phyloP scores from a whole-genome alignment of 2,888 invertebrate genomes.

The Listrodromus nycthemerus region DNA sequence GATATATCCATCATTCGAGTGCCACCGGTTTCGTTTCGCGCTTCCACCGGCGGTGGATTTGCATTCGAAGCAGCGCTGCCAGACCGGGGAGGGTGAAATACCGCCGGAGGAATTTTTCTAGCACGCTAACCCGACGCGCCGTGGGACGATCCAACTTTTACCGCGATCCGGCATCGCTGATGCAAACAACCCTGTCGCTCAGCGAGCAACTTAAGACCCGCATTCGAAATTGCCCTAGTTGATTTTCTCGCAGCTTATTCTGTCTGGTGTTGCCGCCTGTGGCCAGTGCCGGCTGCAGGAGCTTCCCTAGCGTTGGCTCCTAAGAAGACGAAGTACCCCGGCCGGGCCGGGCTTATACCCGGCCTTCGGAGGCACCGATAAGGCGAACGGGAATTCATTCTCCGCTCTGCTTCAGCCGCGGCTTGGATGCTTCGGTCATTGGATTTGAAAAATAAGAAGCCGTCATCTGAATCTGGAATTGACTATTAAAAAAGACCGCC shows the following conservation, averaged over 20 bases:
- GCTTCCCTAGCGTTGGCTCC: conserved; percentile 36
- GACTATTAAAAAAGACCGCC: too few species aligned
- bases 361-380: background rate
- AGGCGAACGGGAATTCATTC: conserved; percentile 37
- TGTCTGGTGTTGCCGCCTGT: conserved; percentile 36
- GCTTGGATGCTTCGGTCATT: conserved; percentile 1
- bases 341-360: conserved; percentile 7
- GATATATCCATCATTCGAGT: conserved; percentile 15
- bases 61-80: background rate
- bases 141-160: too few species aligned
- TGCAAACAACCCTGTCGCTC: background rate
- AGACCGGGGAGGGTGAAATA: background rate
- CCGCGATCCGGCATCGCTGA: too few species aligned
- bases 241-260: conserved; percentile 50
- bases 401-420: background rate
- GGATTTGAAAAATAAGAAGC: background rate
- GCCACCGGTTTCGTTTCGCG: conserved; percentile 6
- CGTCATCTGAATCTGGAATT: too few species aligned
- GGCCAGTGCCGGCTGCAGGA: conserved; percentile 12
- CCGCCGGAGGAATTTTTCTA: background rate
- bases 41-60: background rate
- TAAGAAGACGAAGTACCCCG: conserved; percentile 46
- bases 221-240: background rate
- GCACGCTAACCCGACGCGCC: background rate
- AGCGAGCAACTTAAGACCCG: background rate